Evolutionary conservation across 2,113 vertebrate genomes (phyloP).

Genomic region (Piprites chloris): DNA sequence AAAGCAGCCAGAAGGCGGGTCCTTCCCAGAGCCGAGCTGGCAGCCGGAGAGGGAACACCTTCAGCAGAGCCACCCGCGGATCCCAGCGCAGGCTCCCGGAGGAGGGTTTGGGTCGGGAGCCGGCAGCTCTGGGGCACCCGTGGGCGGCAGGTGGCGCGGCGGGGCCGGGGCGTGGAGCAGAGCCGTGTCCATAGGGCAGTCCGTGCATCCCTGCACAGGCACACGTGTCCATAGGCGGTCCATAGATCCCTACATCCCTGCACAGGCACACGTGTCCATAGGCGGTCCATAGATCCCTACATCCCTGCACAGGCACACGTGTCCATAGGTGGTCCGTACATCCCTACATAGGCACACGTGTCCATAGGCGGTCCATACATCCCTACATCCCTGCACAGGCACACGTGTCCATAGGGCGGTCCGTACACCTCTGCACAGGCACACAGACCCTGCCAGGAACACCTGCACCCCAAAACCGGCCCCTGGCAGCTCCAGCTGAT

Average conservation of each 20-base stretch:
- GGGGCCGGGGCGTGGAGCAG: fast-evolving
- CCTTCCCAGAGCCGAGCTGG: background rate
- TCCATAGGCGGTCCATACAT: background rate
- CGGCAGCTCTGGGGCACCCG: background rate
- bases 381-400: background rate
- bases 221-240: background rate
- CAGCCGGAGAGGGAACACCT: background rate
- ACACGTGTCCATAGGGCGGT: background rate
- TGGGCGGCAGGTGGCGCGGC: fast-evolving
- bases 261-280: background rate
- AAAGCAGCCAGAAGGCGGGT: background rate
- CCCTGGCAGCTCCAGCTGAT: background rate
- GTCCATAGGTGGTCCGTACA: background rate
- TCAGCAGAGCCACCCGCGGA: background rate
- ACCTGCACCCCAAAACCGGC: fast-evolving
- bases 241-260: too few relatives aligned
- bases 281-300: fast-evolving
- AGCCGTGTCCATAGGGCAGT: background rate
- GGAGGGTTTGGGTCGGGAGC: background rate
- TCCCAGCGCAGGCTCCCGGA: background rate
- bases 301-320: background rate
- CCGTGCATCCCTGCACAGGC: fast-evolving
- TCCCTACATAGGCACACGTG: background rate
- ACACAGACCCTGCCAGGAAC: background rate
- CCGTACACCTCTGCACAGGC: fast-evolving